A percentile compares a stretch with the other conserved stretches of the same genome.
Conservation (phyloP, 2,888 invertebrate genomes). For the Priapulus caudatus region DNA sequence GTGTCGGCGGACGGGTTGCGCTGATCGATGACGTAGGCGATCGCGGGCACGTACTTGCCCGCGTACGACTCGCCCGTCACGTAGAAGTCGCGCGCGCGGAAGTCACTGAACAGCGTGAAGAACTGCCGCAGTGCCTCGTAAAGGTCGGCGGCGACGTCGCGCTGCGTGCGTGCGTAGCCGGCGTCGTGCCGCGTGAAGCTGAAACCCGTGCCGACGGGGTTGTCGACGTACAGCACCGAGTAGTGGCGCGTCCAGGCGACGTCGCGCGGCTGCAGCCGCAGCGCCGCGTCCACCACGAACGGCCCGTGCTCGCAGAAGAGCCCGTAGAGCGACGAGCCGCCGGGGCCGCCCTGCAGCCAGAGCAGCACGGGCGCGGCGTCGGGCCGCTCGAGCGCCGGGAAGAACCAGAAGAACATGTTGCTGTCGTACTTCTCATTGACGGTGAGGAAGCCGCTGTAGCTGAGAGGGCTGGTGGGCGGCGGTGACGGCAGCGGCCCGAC, state of each 20-base stretch:
- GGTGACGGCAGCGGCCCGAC: slow-evolving; percentile 30
- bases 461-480: neutral
- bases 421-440: slow-evolving; percentile 63
- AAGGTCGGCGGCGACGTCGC: slow-evolving; percentile 64
- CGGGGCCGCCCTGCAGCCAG: slow-evolving; percentile 42
- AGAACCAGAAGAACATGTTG: slow-evolving; percentile 84
- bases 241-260: slow-evolving; percentile 68
- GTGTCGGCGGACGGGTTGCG: slow-evolving; percentile 21
- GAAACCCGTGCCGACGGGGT: slow-evolving; percentile 82
- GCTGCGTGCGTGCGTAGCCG: slow-evolving; percentile 67
- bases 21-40: slow-evolving; percentile 38
- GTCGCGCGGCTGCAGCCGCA: slow-evolving; percentile 47
- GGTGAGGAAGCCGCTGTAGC: slow-evolving; percentile 55
- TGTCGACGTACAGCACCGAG: slow-evolving; percentile 75
- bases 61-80: slow-evolving; percentile 56
- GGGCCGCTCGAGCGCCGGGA: slow-evolving; percentile 52
- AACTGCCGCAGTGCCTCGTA: slow-evolving; percentile 56
- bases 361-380: slow-evolving; percentile 34
- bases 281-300: slow-evolving; percentile 45
- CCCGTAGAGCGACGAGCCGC: slow-evolving; percentile 38
- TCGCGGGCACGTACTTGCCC: slow-evolving; percentile 62
- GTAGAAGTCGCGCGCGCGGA: slow-evolving; percentile 59
- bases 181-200: slow-evolving; percentile 65
- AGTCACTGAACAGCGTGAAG: slow-evolving; percentile 65
- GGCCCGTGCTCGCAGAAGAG: slow-evolving; percentile 65